Evolutionary conservation across 2,888 invertebrate genomes (phyloP).

Genomic region (Lycocerus yunnanus): DNA sequence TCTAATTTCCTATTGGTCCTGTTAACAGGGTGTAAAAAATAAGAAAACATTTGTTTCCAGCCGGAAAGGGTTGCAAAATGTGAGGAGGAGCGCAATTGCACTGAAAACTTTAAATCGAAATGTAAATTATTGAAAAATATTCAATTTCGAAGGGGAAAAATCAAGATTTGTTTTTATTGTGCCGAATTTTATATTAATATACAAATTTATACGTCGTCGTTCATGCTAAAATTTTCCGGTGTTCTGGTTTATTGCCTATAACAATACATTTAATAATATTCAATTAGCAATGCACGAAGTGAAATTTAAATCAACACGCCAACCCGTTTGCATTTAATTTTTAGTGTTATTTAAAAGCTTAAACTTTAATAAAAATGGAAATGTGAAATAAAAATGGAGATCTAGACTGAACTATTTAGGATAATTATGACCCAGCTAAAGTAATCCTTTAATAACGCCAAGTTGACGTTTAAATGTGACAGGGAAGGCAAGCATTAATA

Average conservation of each 20-base stretch:
- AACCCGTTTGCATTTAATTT: background rate
- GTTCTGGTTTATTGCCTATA: background rate
- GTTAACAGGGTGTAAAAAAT: background rate
- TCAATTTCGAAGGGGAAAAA: background rate
- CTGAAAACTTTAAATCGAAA: background rate
- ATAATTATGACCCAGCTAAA: background rate
- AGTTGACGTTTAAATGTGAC: background rate
- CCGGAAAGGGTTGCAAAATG: background rate
- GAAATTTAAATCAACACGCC: conserved; percentile 10
- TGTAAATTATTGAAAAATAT: background rate
- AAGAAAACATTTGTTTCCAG: background rate
- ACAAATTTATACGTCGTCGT: background rate
- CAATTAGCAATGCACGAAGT: conserved; percentile 14
- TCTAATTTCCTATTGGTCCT: conserved; percentile 4
- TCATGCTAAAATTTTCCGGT: background rate
- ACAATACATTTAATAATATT: conserved; percentile 10
- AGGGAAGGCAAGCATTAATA: background rate
- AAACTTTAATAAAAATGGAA: background rate
- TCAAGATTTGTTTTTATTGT: background rate
- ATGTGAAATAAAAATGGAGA: background rate
- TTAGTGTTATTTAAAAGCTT: background rate
- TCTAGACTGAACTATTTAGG: background rate
- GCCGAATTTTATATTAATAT: background rate
- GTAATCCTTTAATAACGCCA: background rate
- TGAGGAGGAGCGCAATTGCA: background rate